Evolutionary conservation across 64 coral and sea anemone genomes (phyloP), one percentile per base, ranked within the genome.

Genomic region (Montipora cactus): DNA sequence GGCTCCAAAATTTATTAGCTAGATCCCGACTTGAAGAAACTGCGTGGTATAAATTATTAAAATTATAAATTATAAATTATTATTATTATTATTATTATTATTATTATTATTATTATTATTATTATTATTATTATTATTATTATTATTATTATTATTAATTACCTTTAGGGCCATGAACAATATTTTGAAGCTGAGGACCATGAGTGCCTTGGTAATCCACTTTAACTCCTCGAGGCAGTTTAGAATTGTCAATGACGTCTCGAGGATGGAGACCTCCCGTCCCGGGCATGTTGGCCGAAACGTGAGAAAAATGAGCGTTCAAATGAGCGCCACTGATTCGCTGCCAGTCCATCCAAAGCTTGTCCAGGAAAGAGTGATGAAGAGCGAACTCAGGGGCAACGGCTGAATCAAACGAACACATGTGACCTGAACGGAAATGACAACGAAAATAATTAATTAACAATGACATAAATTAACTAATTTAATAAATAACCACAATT

Each of bases 311-410:
- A 25, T 64, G 74, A 48, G 81, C 69, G 6, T 61, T 85, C 7
- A 47, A 61, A 49, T 92, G 81, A 3, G 55, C 70, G n/a, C 0
- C 13, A 22, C 90, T 85, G 49, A 16, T 25, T 5, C 21, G 59
- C 19, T 92, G 90, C 90, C 90, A 92, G 18, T 92, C 90, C n/a
- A 46, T 75, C 90, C 90, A 92, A 52, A 92, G 83, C 90, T 95
- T 93, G 49, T 93, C 91, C 1, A 93, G 10, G 16, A 93, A 87
- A 79, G 25, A 44, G 68, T 93, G 91, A 75, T 93, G 91, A 8
- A 93, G 59, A 21, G 85, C 76, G 45, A 93, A 93, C 46, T 93
- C 91, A 1, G 91, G 91, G 7, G 91, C 73, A 7, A 22, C 16
- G 5, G 91, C 91, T n/a, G 91, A 93, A 55, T 93, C 22, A 8